Base-by-base conservation (phyloP, 2,113 vertebrate genomes). In the Harpagus bidentatus region DNA sequence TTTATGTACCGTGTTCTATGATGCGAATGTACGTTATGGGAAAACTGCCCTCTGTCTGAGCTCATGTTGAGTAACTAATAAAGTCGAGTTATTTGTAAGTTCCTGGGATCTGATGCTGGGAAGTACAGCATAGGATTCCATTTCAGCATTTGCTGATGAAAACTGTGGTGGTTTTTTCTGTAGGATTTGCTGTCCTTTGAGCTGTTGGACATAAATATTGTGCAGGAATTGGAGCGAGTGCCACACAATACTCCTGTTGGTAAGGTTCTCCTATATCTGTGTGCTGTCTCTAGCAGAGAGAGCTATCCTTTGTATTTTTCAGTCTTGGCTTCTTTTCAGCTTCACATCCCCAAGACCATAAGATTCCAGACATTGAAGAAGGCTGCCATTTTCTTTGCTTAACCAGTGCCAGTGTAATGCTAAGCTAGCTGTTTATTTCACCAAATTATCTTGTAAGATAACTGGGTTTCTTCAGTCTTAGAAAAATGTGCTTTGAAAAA, bases 131-230 rank as follows among this genome's bases (percentile, higher is more conserved):
- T 11, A 34, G 4, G 21, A 53, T 76, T 85, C 61, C 25, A 6
- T 36, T 86, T 71, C 21, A 47, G n/a, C 13, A 11, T 32, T 58
- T 78, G 38, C 56, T 95, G 36, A 97, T 65, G 56, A 50, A n/a
- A 84, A 16, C 72, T 53, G 31, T 94, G 34, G 15, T 90, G 42
- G 83, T 82, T 61, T 32, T 84, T 80, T 53, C 62, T 86, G 55
- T 61, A 99, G 99, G 99, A 99, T 96, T 98, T 99, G 61, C 98
- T 99, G 63, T 99, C 99, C 31, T 99, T 99, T 96, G 99, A 99
- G 97, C 95, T 99, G 84, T 91, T 99, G 98, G 99, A 99, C 94
- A 99, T 99, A 79, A 99, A 99, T 96, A 99, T 99, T 94, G 99
- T 99, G 55, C 99, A 99, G 93, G 99, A 99, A 88, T 84, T 99